A percentile compares a stretch with the other conserved stretches of the same genome.
Evolutionary conservation across 2,888 invertebrate genomes (phyloP).

Genomic region (Drosophila setosimentum): DNA sequence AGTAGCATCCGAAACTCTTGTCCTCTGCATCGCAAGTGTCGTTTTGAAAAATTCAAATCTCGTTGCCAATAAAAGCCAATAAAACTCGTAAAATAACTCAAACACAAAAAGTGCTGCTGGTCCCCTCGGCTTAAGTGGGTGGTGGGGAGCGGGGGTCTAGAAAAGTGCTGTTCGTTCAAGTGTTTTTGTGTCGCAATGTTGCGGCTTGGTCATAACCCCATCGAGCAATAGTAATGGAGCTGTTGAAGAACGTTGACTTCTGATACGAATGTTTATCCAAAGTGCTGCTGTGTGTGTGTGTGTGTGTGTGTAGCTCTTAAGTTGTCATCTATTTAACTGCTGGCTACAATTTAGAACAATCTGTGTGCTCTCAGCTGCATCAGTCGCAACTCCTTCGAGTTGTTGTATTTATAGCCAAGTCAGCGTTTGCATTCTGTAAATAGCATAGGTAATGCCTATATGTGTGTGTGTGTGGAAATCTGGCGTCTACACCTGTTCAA

Average conservation of each 20-base stretch:
- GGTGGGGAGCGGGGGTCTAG: not conserved
- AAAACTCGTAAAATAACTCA: constrained; percentile 82
- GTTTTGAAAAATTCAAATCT: constrained; percentile 79
- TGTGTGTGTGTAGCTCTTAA: constrained; percentile 6
- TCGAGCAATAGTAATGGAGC: constrained; percentile 50
- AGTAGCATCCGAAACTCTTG: constrained; percentile 21
- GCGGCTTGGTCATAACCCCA: constrained; percentile 62
- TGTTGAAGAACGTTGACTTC: constrained; percentile 50
- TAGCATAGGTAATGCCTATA: constrained; percentile 41
- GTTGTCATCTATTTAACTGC: constrained; percentile 50
- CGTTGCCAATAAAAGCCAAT: constrained; percentile 82
- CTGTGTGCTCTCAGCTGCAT: constrained; percentile 6
- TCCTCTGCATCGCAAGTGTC: constrained; percentile 61
- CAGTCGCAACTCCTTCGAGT: constrained; percentile 16
- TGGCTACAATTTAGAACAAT: constrained; percentile 29
- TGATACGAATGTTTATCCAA: constrained; percentile 14
- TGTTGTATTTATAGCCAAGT: constrained; percentile 52
- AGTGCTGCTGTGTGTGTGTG: constrained; percentile 19
- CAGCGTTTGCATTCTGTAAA: constrained; percentile 40
- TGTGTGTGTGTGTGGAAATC: not conserved
- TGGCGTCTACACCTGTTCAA: constrained; percentile 78
- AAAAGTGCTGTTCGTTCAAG: constrained; percentile 55
- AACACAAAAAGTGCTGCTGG: constrained; percentile 44
- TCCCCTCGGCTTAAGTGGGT: not conserved
- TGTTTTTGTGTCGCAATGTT: constrained; percentile 78